phyloP scores from a whole-genome alignment of 2,113 vertebrate species.

The Nycticryphes semicollaris region DNA sequence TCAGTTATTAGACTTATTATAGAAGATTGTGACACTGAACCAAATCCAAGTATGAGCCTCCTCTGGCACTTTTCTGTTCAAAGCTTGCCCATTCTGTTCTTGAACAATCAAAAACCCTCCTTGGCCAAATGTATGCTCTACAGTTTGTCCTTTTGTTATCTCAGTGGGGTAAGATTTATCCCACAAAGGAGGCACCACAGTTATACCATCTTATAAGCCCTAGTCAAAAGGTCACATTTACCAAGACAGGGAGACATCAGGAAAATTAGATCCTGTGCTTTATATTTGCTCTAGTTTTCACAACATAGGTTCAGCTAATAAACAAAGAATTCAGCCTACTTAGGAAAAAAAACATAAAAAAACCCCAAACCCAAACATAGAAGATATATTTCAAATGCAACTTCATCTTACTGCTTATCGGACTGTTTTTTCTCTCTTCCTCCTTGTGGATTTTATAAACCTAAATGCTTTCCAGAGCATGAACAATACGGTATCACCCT shows the following conservation, averaged over 20 bases:
- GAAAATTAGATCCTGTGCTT: not conserved
- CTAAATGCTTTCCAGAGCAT: not conserved
- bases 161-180: not conserved
- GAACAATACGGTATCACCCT: not conserved
- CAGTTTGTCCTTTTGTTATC: not conserved
- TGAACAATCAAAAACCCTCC: not conserved
- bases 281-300: not conserved
- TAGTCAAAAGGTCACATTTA: not conserved
- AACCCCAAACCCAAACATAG: too few relatives aligned
- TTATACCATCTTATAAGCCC: not conserved
- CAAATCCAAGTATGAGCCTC: not conserved
- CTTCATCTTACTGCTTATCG: not conserved
- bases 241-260: not conserved
- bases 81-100: not conserved
- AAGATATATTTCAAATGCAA: not conserved
- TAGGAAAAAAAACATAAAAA: not conserved
- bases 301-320: not conserved
- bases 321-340: not conserved
- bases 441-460: not conserved
- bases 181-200: not conserved
- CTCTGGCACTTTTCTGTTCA: not conserved
- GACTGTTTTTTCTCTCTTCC: not conserved
- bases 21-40: not conserved
- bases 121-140: not conserved
- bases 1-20: not conserved